These are phyloP conservation scores for Petrolisthes manimaculis DNA, from an alignment of 2,888 invertebrate species.

Conservation along the genomic window DNA sequence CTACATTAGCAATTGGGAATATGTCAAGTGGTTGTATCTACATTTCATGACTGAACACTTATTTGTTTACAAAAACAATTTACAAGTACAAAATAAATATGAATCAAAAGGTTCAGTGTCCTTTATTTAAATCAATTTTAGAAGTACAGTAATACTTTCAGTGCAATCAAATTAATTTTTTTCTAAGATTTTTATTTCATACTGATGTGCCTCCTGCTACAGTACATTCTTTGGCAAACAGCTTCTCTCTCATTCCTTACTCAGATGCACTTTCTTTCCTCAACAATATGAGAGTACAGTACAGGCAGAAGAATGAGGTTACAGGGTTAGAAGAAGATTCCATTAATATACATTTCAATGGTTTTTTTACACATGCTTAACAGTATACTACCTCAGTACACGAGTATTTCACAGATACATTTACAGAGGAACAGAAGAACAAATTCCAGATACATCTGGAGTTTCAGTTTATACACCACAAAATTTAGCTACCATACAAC, in stretches of 20 bases:
- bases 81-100: too few species aligned
- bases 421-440: constrained; percentile 53
- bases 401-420: constrained; percentile 62
- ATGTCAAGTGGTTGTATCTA: not conserved
- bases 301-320: constrained; percentile 16
- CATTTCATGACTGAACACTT: constrained; percentile 10
- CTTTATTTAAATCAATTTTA: too few species aligned
- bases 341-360: constrained; percentile 54
- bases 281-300: not conserved
- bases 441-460: constrained; percentile 43
- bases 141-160: too few species aligned
- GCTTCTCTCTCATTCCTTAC: constrained; percentile 31
- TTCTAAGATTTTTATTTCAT: not conserved
- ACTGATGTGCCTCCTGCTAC: constrained; percentile 33
- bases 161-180: not conserved
- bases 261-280: constrained; percentile 25
- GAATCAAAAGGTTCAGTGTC: too few species aligned
- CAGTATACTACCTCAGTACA: constrained; percentile 51
- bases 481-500: constrained; percentile 41
- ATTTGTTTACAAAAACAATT: not conserved
- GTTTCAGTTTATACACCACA: constrained; percentile 47
- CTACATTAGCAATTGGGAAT: not conserved
- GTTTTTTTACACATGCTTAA: constrained; percentile 59
- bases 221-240: constrained; percentile 45
- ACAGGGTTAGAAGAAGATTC: constrained; percentile 32